Base-by-base conservation (phyloP, 1,140 invertebrate species). In the Phortica variegata region DNA sequence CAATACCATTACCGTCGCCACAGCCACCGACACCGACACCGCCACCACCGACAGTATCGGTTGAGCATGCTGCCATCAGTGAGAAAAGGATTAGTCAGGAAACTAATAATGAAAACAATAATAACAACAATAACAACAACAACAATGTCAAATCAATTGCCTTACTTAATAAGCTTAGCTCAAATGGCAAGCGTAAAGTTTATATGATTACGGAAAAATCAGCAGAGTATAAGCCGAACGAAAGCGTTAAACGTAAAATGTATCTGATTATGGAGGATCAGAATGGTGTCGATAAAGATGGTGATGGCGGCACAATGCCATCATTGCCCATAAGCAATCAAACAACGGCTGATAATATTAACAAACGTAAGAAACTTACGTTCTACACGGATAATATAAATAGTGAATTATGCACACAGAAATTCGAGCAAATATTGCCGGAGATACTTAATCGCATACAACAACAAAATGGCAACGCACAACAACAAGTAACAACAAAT, bases 201-300 rank as follows among this genome's bases (percentile, higher is more conserved):
- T 72, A 61, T 26, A 43, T 72, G 51, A 72, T 72, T 16, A 62
- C 68, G 0, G 68, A 72, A 21, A 71, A 71, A 26, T 55, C 49
- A n/a, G 56, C 62, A 34, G 66, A 59, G 13, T 52, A 45, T 41
- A 65, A 46, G 13, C 47, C 43, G 2, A 44, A 47, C 13, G 23
- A 10, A 26, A 44, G 19, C 5, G 12, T 53, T 5, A 74, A 74
- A 39, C 55, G 71, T 26, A 74, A 74, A 43, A 74, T 74, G 70
- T 69, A 58, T 42, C 59, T 74, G 2, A 65, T 73, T 0, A 65
- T 74, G 43, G 71, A 74, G 21, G 57, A 74, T 49, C 58, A 73
- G n/a, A 56, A 68, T 18, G 59, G 60, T 17, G 49, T 47, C 6
- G 32, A 48, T 6, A 52, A 49, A 31, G n/a, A n/a, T n/a, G n/a